A percentile compares a stretch with the other conserved stretches of the same genome.
Evolutionary conservation across 2,113 vertebrate genomes (phyloP).

Genomic region (Hiodon tergisus): DNA sequence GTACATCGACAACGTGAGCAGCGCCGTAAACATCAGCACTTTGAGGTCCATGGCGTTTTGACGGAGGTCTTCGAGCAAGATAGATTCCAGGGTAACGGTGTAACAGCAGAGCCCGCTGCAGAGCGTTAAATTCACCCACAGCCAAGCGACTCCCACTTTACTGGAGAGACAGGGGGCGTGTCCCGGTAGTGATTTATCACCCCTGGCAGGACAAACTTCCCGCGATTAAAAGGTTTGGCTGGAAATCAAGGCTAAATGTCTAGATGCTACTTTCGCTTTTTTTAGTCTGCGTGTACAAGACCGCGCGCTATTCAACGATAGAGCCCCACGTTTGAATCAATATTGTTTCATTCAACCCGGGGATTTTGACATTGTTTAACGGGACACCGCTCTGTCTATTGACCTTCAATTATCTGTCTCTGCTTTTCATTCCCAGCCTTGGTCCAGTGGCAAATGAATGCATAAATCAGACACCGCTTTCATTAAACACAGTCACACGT

Average conservation of each 20-base stretch:
- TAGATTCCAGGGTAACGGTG: constrained; percentile 56
- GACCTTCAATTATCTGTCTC: constrained; percentile 38
- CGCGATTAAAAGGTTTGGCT: constrained; percentile 54
- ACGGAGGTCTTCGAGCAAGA: constrained; percentile 40
- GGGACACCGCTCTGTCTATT: constrained; percentile 15
- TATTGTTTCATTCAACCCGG: constrained; percentile 11
- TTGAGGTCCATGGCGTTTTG: constrained; percentile 74
- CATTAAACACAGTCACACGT: neutral
- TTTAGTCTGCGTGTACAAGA: neutral
- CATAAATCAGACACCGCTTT: neutral
- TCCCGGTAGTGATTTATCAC: constrained; percentile 29
- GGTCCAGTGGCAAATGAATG: constrained; percentile 6
- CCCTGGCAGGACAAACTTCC: constrained; percentile 45
- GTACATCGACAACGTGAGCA: constrained; percentile 65
- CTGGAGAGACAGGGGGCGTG: constrained; percentile 33
- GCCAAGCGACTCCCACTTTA: constrained; percentile 42
- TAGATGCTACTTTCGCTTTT: constrained; percentile 34
- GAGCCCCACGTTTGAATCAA: constrained; percentile 17
- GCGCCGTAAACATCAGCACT: constrained; percentile 65
- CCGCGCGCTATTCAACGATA: neutral
- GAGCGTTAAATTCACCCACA: constrained; percentile 50
- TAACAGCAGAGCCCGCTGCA: constrained; percentile 44
- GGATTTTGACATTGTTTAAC: constrained; percentile 30
- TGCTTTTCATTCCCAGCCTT: constrained; percentile 19
- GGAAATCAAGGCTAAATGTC: constrained; percentile 45